These are phyloP conservation scores for Antrozous pallidus DNA, from an alignment of 2,797 vertebrate species.

Conservation along the genomic window DNA sequence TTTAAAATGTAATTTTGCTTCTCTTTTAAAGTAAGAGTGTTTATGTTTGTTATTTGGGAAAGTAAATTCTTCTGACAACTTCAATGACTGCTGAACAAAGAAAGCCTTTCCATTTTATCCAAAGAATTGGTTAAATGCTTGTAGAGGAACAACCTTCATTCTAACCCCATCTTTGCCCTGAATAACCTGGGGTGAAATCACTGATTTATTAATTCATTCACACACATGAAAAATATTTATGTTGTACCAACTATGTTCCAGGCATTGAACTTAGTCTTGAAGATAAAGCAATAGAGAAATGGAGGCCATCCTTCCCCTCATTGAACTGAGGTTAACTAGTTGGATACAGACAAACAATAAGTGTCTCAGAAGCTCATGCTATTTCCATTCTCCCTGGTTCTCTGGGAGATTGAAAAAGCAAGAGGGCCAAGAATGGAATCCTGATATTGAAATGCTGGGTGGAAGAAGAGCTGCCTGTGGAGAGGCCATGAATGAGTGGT, in stretches of 20 bases:
- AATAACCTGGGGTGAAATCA: neutral
- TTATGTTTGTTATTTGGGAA: neutral
- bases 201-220: neutral
- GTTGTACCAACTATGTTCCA: neutral
- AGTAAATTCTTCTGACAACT: slow-evolving; percentile 29
- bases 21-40: neutral
- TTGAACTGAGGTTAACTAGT: neutral
- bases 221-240: neutral
- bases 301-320: neutral
- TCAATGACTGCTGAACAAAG: neutral
- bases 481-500: neutral
- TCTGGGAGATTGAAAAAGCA: neutral
- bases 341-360: neutral
- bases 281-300: neutral
- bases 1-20: neutral
- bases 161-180: neutral
- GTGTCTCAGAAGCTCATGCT: neutral
- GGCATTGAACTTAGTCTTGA: neutral
- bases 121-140: neutral
- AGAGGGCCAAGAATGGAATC: neutral
- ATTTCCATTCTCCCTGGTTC: neutral
- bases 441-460: neutral
- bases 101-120: slow-evolving; percentile 32
- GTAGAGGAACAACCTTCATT: neutral
- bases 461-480: neutral